Evolutionary conservation across 2,888 invertebrate genomes (phyloP), one percentile per base, ranked within the genome.

Genomic region (Trachelus stipa): DNA sequence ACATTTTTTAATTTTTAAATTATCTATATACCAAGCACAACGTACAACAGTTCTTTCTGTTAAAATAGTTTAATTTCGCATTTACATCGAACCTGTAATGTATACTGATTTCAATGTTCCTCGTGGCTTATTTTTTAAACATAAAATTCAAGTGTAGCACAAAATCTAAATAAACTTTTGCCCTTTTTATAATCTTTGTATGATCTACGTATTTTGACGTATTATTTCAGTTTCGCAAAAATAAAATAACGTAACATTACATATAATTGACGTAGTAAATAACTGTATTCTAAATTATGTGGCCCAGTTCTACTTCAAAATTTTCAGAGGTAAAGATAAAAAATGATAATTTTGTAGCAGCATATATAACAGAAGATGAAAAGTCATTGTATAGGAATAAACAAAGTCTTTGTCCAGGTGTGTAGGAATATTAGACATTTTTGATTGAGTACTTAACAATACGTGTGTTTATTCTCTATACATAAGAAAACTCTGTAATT

Each of bases 401-500:
- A 56, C 56, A 56, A 56, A 56, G 56, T 56, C 9, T 56, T 56
- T 56, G 56, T 56, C 9, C 56, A 23, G 23, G 9, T 23, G 23
- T 56, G 2, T 56, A 56, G 9, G 23, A 9, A 56, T 56, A 56
- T 56, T 56, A 56, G 56, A 23, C 0, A 23, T 9, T 56, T 56
- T 56, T 56, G 23, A 56, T 56, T 56, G 9, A 56, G 23, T 23
- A 56, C 23, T 56, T 56, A 23, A 40, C 23, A 15, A 23, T 6
- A 23, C 9, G 23, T 6, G 56, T 56, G 9, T 56, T 84, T 85
- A 91, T 92, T 95, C 95, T 88, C 93, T 94, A 91, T 94, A 94
- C 83, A 93, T 89, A 81, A 95, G 92, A 90, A 94, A 95, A 82
- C 93, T 92, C 84, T 95, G 94, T 83, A 96, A 91, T 79, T 94